phyloP scores from a whole-genome alignment of 2,113 vertebrate genomes.

The Trogon surrucura region DNA sequence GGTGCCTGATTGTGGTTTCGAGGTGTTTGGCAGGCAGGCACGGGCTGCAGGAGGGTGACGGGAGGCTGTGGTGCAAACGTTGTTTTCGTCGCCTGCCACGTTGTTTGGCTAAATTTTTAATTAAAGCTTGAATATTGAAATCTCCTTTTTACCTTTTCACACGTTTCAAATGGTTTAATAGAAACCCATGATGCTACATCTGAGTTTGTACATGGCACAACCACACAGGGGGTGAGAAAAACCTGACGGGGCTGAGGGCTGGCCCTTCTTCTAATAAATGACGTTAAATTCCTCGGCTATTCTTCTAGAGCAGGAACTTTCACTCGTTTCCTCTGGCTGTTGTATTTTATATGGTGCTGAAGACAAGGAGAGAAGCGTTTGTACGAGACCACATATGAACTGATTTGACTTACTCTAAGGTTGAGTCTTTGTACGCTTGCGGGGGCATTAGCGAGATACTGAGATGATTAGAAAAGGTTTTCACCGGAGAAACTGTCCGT shows the following conservation, averaged over 20 bases:
- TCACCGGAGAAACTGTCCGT: accelerated
- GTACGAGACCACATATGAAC: not conserved
- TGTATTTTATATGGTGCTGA: not conserved
- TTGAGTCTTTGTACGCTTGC: not conserved
- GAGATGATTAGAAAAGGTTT: not conserved
- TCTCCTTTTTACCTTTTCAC: not conserved
- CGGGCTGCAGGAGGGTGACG: not conserved
- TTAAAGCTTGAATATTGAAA: not conserved
- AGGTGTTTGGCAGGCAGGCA: not conserved
- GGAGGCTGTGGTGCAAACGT: not conserved
- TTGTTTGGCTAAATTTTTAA: not conserved
- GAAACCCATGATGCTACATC: not conserved
- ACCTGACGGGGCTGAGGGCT: not conserved
- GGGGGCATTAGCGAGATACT: not conserved
- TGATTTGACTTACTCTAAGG: not conserved
- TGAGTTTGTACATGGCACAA: not conserved
- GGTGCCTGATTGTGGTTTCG: not conserved
- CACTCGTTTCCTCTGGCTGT: not conserved
- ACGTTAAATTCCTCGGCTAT: not conserved
- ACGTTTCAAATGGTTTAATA: not conserved
- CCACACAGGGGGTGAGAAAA: accelerated
- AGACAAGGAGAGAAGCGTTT: not conserved
- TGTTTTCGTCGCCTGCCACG: accelerated
- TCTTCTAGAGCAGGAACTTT: not conserved
- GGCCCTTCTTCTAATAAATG: not conserved